phyloP scores from a whole-genome alignment of 2,113 vertebrate genomes.

The Smithornis capensis region DNA sequence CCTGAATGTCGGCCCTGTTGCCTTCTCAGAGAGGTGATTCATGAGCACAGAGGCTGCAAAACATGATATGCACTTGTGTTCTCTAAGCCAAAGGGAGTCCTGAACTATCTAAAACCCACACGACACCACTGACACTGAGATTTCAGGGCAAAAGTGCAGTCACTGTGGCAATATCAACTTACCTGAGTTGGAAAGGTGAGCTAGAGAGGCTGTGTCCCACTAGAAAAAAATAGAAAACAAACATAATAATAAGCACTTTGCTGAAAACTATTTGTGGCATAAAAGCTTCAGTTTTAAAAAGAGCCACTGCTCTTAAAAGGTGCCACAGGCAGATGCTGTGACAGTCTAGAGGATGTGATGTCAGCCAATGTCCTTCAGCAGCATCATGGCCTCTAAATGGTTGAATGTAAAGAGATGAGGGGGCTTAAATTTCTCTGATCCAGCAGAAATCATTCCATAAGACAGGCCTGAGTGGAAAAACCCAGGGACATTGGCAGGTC shows the following conservation, averaged over 20 bases:
- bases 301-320: neutral
- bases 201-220: neutral
- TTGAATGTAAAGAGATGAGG: neutral
- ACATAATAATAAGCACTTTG: neutral
- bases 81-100: neutral
- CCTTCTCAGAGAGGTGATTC: neutral
- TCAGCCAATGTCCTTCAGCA: neutral
- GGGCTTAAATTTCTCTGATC: neutral
- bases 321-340: accelerated
- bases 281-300: neutral
- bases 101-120: neutral
- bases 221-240: neutral
- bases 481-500: accelerated
- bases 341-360: neutral
- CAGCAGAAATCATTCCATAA: neutral
- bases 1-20: accelerated
- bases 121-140: neutral
- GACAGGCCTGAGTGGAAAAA: neutral
- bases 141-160: neutral
- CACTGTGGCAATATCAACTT: neutral
- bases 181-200: neutral
- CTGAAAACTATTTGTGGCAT: neutral
- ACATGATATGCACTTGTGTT: neutral
- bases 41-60: neutral
- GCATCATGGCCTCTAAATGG: neutral